Evolutionary conservation across 2,888 invertebrate genomes (phyloP), one percentile per base, ranked within the genome.

Genomic region (Sinhomidia bicolor): DNA sequence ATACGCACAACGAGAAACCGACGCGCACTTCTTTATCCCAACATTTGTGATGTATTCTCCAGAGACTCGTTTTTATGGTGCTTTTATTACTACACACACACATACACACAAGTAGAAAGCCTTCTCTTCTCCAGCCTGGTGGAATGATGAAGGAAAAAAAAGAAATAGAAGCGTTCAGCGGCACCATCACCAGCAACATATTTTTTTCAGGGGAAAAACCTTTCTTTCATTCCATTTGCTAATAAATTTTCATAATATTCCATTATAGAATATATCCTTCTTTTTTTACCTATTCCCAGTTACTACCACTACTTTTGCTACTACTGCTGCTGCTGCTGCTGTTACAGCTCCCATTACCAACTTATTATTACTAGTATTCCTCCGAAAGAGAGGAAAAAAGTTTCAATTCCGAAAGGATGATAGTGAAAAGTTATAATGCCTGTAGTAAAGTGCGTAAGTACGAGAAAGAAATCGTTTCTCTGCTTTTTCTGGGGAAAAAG

Each of bases 21-120:
- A 71, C 54, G 17, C 47, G 23, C 36, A 68, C 3, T 74, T 23
- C 26, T 20, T 51, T 76, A 29, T 76, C 4, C 54, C n/a, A 76
- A 76, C 76, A 76, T 76, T 76, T 76, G 29, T 76, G 76, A 76
- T 76, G 51, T 26, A 76, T 76, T 54, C 76, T 29, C 76, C n/a
- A 54, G 54, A 51, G 76, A 76, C 54, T 76, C 54, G 29, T 54
- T 54, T 74, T 76, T 76, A 76, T 54, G 17, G 76, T 26, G 51
- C 74, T 76, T 76, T 76, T 76, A 76, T 54, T 76, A 54, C 51
- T 32, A 32, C 76, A 29, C 12, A 76, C n/a, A n/a, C n/a, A n/a
- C n/a, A n/a, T n/a, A n/a, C n/a, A n/a, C n/a, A n/a, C n/a, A n/a
- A 76, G 54, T 32, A 76, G 51, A 76, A 76, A 54, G 47, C 76